These are phyloP conservation scores for Ctenicera cuprea DNA, from an alignment of 2,888 invertebrate genomes.

Conservation along the genomic window DNA sequence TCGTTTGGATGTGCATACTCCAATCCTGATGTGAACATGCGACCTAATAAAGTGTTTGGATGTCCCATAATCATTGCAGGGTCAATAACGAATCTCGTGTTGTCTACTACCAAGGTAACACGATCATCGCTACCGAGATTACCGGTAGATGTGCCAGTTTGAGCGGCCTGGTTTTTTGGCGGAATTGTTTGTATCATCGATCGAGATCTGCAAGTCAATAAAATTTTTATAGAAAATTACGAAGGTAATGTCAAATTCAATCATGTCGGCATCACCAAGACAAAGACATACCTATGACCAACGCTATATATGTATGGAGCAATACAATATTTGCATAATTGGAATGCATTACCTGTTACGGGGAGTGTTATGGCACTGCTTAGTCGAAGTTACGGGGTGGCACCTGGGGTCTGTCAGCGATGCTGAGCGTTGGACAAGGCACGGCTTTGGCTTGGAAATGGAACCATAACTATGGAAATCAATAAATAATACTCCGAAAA, in stretches of 20 bases:
- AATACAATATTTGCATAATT: neutral
- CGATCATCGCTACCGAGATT: conserved; percentile 79
- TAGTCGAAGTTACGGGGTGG: conserved; percentile 74
- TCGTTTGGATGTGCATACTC: conserved; percentile 97
- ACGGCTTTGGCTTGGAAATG: conserved; percentile 79
- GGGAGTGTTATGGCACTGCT: conserved; percentile 73
- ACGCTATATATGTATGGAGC: neutral
- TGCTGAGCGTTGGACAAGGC: conserved; percentile 77
- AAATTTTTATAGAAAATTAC: too few species aligned
- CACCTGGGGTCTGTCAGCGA: conserved; percentile 74
- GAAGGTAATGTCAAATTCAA: conserved; percentile 24
- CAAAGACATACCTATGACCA: conserved; percentile 41
- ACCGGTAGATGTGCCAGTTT: conserved; percentile 41
- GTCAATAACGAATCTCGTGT: conserved; percentile 93
- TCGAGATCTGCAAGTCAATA: conserved; percentile 63
- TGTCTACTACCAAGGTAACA: conserved; percentile 96
- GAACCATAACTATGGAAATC: conserved; percentile 76
- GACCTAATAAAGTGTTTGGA: conserved; percentile 99
- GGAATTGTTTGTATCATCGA: conserved; percentile 61
- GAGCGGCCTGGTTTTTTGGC: conserved; percentile 61
- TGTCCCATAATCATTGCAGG: conserved; percentile 94
- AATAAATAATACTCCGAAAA: conserved; percentile 46
- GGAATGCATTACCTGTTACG: conserved; percentile 69
- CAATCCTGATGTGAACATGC: conserved; percentile 96
- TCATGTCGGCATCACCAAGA: conserved; percentile 2